Evolutionary conservation across 2,797 vertebrate genomes (phyloP).

Genomic region (Neopelma chrysocephalum): DNA sequence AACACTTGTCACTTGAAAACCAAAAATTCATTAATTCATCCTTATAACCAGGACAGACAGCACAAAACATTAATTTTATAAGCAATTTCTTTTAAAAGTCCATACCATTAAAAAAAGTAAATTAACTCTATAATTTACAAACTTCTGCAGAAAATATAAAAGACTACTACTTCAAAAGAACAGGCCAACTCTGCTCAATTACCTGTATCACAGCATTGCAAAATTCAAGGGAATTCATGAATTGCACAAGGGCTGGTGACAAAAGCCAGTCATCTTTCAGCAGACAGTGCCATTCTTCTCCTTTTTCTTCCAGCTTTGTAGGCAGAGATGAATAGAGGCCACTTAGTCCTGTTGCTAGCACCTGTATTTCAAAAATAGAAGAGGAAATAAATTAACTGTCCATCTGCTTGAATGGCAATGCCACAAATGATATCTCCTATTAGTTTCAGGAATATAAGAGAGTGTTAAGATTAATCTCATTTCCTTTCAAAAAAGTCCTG

Average conservation of each 20-base stretch:
- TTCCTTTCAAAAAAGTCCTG: not conserved
- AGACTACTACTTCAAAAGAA: not conserved
- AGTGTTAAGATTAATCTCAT: not conserved
- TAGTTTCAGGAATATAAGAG: not conserved
- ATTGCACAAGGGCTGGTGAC: slow-evolving; percentile 91
- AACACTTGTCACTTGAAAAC: not conserved
- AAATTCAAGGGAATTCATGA: slow-evolving; percentile 97
- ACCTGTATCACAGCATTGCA: slow-evolving; percentile 99
- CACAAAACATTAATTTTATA: not conserved
- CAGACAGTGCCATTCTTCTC: slow-evolving; percentile 94
- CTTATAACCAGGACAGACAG: not conserved
- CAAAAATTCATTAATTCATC: not conserved
- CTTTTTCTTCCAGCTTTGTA: slow-evolving; percentile 89
- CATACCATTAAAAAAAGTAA: not conserved
- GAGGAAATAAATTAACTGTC: not conserved
- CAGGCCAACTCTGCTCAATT: not conserved
- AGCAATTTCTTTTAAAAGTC: not conserved
- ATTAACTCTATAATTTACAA: not conserved
- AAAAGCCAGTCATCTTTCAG: slow-evolving; percentile 91
- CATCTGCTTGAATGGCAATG: not conserved
- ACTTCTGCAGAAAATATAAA: not conserved
- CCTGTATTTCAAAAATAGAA: slow-evolving; percentile 76
- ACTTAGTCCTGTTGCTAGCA: slow-evolving; percentile 95
- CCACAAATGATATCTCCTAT: not conserved
- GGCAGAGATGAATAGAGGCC: slow-evolving; percentile 97